Evolutionary conservation across 1,140 invertebrate species (phyloP).

Genomic region (Frieseomelitta varia): DNA sequence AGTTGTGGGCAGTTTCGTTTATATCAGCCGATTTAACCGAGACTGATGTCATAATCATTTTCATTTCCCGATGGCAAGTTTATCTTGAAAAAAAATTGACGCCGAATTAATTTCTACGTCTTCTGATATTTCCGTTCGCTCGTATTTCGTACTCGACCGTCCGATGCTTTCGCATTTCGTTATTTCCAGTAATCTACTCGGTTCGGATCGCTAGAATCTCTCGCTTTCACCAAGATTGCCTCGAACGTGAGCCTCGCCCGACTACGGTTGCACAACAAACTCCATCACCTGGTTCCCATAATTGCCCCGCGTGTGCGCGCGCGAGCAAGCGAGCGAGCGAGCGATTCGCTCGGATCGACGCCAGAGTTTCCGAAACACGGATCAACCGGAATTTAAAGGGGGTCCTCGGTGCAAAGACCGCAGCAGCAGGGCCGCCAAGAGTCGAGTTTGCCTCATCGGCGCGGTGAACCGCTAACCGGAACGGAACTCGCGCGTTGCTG

Average conservation of each 20-base stretch:
- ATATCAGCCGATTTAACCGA: no score
- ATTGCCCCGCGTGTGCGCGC: slow-evolving; percentile 57
- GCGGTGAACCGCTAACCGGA: slow-evolving; percentile 2
- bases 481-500: background rate
- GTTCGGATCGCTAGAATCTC: slow-evolving; percentile 60
- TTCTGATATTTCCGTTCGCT: no score
- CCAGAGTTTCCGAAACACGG: background rate
- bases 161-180: background rate
- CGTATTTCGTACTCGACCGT: background rate
- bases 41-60: no score
- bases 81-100: no score
- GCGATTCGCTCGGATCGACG: background rate
- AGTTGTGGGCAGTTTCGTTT: no score
- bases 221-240: slow-evolving; percentile 72
- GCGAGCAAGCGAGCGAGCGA: background rate
- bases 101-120: no score
- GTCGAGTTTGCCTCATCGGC: background rate
- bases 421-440: background rate
- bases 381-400: background rate
- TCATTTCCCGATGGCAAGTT: no score
- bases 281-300: slow-evolving; percentile 75
- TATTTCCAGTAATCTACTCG: background rate
- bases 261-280: slow-evolving; percentile 65
- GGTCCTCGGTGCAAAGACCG: background rate
- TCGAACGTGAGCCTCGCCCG: slow-evolving; percentile 70